These are phyloP conservation scores for Sesia apiformis DNA, from an alignment of 2,888 invertebrate genomes.

Conservation along the genomic window DNA sequence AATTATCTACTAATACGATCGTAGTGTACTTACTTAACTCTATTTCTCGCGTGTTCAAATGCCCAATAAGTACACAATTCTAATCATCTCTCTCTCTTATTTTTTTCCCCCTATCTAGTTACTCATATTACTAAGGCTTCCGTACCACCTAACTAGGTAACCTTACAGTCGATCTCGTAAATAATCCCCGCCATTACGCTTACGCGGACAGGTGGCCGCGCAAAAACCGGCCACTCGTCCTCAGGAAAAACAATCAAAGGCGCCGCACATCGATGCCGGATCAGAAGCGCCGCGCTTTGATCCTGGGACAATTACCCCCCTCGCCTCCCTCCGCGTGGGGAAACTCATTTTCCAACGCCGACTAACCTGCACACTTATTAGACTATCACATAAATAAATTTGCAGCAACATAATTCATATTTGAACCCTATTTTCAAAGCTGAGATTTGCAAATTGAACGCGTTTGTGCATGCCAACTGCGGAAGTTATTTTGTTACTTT, in stretches of 20 bases:
- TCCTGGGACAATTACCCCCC: slow-evolving; percentile 52
- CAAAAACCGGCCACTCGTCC: slow-evolving; percentile 29
- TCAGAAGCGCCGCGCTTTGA: slow-evolving; percentile 49
- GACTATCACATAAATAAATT: slow-evolving; percentile 23
- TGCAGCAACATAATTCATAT: slow-evolving; percentile 1
- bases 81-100: too few species aligned
- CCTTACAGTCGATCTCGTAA: slow-evolving; percentile 32
- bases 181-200: slow-evolving; percentile 50
- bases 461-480: background rate
- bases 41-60: too few species aligned
- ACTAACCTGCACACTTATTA: slow-evolving; percentile 64
- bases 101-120: too few species aligned
- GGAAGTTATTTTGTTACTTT: slow-evolving; percentile 13
- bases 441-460: slow-evolving; percentile 16
- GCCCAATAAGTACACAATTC: too few species aligned
- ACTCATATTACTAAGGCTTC: too few species aligned
- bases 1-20: too few species aligned
- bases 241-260: slow-evolving; percentile 67
- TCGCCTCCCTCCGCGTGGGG: slow-evolving; percentile 29
- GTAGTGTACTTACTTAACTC: too few species aligned
- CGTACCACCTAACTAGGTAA: background rate
- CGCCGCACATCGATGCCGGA: slow-evolving; percentile 42
- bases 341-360: slow-evolving; percentile 71
- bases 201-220: slow-evolving; percentile 37
- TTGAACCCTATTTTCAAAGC: background rate